Percentiles rank a stretch among this genome's conserved stretches.
Conservation (phyloP, 2,113 vertebrate species). For the Hassar affinis region DNA sequence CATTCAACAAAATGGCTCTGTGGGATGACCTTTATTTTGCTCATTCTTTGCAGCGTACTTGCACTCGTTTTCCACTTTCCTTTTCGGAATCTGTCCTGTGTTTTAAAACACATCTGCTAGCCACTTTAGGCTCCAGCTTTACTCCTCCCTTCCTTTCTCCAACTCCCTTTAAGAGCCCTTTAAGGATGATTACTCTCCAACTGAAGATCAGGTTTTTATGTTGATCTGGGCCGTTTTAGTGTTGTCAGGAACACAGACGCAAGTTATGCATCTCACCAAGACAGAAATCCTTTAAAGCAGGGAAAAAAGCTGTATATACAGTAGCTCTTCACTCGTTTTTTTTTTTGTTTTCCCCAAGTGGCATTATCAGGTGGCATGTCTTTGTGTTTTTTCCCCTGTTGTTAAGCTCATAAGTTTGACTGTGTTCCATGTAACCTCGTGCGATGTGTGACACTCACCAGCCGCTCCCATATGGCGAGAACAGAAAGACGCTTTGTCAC, state of each 20-base stretch:
- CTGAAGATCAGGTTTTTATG: conserved; percentile 41
- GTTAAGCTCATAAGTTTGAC: conserved; percentile 55
- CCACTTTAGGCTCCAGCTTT: conserved; percentile 19
- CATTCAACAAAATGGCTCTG: conserved; percentile 34
- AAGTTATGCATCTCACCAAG: conserved; percentile 32
- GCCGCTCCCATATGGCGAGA: conserved; percentile 50
- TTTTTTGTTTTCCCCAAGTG: not conserved
- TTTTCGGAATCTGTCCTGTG: conserved; percentile 22
- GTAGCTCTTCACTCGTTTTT: conserved; percentile 16
- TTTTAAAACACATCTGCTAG: conserved; percentile 33
- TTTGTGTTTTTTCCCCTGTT: conserved; percentile 45
- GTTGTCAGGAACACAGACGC: conserved; percentile 23
- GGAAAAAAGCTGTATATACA: conserved; percentile 11
- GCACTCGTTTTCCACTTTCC: conserved; percentile 26
- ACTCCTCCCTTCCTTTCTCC: conserved; percentile 15
- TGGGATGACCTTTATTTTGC: conserved; percentile 39
- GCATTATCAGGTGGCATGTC: conserved; percentile 40
- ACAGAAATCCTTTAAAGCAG: conserved; percentile 43
- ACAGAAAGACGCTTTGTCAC: conserved; percentile 51
- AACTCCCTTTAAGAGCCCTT: conserved; percentile 34
- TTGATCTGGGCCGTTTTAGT: conserved; percentile 37
- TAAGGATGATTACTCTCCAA: conserved; percentile 39
- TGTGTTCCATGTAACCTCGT: conserved; percentile 50
- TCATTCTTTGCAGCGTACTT: conserved; percentile 27
- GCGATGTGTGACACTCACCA: conserved; percentile 51